These are phyloP conservation scores for Ptychochromis oligacanthus DNA, from an alignment of 2,113 vertebrate species.

Conservation along the genomic window DNA sequence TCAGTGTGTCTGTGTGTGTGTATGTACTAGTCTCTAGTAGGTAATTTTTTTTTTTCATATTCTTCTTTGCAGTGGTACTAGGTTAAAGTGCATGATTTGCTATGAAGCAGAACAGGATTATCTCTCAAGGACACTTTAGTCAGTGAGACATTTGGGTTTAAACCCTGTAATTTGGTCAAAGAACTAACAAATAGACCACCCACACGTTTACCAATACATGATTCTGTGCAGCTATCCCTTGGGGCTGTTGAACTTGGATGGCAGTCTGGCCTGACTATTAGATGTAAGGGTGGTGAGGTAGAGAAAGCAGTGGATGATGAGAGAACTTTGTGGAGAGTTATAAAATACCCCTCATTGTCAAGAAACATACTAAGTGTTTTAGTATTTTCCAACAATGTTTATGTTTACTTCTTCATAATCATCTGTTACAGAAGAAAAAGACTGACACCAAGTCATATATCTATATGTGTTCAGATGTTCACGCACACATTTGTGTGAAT, in stretches of 20 bases:
- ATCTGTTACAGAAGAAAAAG: not conserved
- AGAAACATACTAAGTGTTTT: not conserved
- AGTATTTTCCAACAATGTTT: not conserved
- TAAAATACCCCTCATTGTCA: not conserved
- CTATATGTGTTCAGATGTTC: not conserved
- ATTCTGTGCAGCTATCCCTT: not conserved
- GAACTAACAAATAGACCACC: constrained; percentile 48
- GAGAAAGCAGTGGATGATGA: not conserved
- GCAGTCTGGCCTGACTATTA: not conserved
- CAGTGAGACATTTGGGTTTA: constrained; percentile 10
- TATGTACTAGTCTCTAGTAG: not conserved
- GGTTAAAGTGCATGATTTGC: not conserved
- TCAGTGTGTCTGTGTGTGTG: not conserved
- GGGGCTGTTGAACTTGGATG: constrained; percentile 22
- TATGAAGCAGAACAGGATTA: not conserved
- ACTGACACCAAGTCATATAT: not conserved
- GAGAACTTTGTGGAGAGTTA: not conserved
- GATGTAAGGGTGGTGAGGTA: not conserved
- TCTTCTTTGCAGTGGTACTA: not conserved
- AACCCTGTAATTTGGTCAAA: constrained; percentile 18
- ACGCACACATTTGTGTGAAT: constrained; percentile 8
- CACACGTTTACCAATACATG: constrained; percentile 38
- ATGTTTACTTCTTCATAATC: not conserved
- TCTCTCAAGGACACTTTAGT: constrained; percentile 1
- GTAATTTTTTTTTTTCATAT: not conserved